Conservation (phyloP, 2,888 invertebrate genomes). For the Encarsia formosa region DNA sequence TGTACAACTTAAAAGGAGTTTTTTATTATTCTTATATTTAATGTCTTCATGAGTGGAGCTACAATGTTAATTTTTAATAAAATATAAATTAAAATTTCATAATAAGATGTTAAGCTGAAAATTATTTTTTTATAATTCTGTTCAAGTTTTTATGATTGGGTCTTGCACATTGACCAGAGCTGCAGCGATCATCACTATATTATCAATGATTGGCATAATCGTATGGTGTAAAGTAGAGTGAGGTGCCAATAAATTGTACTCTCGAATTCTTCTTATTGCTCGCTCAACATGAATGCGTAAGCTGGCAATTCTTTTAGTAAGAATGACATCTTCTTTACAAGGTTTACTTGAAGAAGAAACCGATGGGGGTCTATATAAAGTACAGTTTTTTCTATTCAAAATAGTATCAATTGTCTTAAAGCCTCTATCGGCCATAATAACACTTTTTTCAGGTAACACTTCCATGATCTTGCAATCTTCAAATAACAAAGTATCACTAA, state of each 20-base stretch:
- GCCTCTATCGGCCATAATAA: slow-evolving; percentile 22
- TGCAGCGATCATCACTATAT: too few species aligned
- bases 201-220: too few species aligned
- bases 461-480: slow-evolving; percentile 6
- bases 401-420: slow-evolving; percentile 23
- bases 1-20: too few species aligned
- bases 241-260: slow-evolving; percentile 17
- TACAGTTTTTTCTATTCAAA: slow-evolving; percentile 6
- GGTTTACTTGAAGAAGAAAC: slow-evolving; percentile 14
- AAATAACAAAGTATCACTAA: slow-evolving; percentile 3
- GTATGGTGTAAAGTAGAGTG: slow-evolving; percentile 13
- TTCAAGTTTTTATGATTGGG: not conserved
- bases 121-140: too few species aligned
- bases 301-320: slow-evolving; percentile 34
- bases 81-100: too few species aligned
- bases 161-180: too few species aligned
- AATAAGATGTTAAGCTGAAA: too few species aligned
- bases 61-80: too few species aligned
- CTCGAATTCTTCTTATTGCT: slow-evolving; percentile 31
- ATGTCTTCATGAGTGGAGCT: too few species aligned
- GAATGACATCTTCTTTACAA: slow-evolving; percentile 26
- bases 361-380: slow-evolving; percentile 17
- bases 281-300: slow-evolving; percentile 39
- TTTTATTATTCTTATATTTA: too few species aligned
- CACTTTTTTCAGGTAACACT: slow-evolving; percentile 8